phyloP scores from a whole-genome alignment of 2,888 invertebrate genomes.

The Cheilosia vulpina region DNA sequence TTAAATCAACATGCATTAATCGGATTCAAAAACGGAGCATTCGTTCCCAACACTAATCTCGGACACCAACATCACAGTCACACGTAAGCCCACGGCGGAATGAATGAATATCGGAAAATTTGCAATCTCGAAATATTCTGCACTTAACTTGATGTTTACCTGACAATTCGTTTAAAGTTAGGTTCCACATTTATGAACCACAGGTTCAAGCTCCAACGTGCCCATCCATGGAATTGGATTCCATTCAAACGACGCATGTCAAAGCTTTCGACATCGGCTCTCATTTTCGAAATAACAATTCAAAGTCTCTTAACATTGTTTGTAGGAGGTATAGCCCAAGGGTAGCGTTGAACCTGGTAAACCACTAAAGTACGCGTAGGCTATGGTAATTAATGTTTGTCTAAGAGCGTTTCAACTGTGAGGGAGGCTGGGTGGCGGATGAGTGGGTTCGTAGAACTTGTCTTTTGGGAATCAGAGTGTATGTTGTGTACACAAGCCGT shows the following conservation, averaged over 20 bases:
- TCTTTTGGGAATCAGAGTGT: slow-evolving; percentile 31
- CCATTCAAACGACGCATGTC: slow-evolving; percentile 47
- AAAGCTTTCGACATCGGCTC: slow-evolving; percentile 31
- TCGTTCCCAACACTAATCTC: not conserved
- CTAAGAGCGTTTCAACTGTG: slow-evolving; percentile 51
- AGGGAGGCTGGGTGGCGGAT: slow-evolving; percentile 49
- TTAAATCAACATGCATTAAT: no score
- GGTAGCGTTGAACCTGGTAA: slow-evolving; percentile 25
- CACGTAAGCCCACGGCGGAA: slow-evolving; percentile 6
- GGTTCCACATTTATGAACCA: slow-evolving; percentile 20
- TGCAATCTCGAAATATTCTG: slow-evolving; percentile 4
- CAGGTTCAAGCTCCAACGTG: not conserved
- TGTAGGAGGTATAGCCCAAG: not conserved
- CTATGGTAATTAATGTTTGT: slow-evolving; percentile 57
- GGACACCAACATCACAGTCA: slow-evolving; percentile 2
- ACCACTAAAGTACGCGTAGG: slow-evolving; percentile 52
- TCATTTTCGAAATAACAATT: not conserved
- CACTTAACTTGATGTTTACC: not conserved
- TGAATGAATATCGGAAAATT: slow-evolving; percentile 10
- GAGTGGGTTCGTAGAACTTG: slow-evolving; percentile 47
- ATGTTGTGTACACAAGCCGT: slow-evolving; percentile 36
- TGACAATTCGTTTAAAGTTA: not conserved
- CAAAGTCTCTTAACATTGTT: slow-evolving; percentile 34
- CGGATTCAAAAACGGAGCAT: no score
- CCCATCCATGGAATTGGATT: not conserved